phyloP scores from a whole-genome alignment of 2,113 vertebrate genomes.

The Antigone vipio region DNA sequence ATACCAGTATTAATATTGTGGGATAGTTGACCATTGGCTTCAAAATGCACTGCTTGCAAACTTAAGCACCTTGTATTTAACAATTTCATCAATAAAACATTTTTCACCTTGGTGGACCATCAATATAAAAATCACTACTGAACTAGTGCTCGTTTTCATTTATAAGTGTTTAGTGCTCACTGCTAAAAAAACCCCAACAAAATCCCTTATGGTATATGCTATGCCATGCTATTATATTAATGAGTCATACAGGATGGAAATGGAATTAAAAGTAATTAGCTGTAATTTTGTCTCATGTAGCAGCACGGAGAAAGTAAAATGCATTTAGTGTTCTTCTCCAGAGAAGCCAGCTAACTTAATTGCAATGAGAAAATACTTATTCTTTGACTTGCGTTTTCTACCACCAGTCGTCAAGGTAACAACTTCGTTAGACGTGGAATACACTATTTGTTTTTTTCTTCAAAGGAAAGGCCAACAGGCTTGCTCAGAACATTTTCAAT shows the following conservation, averaged over 20 bases:
- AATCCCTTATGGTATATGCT: not conserved
- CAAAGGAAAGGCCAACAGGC: not conserved
- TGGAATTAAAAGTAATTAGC: constrained; percentile 41
- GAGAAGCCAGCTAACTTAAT: constrained; percentile 26
- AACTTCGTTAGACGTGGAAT: not conserved
- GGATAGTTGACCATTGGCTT: not conserved
- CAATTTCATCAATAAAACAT: not conserved
- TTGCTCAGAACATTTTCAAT: not conserved
- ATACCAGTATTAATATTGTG: not conserved
- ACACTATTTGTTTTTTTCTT: not conserved
- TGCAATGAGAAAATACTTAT: not conserved
- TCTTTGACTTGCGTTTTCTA: not conserved
- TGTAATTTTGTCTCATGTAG: constrained; percentile 16
- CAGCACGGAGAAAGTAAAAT: constrained; percentile 23
- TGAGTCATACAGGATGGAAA: constrained; percentile 53
- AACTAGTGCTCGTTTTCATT: not conserved
- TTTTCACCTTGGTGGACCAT: not conserved
- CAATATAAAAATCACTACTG: not conserved
- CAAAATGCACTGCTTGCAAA: not conserved
- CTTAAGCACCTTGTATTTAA: not conserved
- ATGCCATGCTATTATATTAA: not conserved
- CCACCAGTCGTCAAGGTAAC: not conserved
- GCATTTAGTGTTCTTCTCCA: not conserved
- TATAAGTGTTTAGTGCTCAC: not conserved
- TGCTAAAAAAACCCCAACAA: not conserved